These are phyloP conservation scores for Sitobion miscanthi DNA, from an alignment of 1,140 invertebrate genomes.

Conservation along the genomic window DNA sequence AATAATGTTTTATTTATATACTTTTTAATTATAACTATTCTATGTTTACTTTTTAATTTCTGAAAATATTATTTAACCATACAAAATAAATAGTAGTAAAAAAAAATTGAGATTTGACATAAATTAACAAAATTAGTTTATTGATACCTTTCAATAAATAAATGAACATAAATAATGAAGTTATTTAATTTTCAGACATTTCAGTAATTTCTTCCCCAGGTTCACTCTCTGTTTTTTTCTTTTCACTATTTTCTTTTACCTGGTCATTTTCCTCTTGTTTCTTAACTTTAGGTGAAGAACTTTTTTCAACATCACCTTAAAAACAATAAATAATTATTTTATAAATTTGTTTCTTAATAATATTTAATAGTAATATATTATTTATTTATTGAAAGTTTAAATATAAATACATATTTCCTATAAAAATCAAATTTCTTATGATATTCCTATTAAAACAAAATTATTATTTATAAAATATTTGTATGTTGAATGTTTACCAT, in stretches of 20 bases:
- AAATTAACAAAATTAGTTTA: neutral
- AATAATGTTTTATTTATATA: neutral
- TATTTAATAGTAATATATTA: neutral
- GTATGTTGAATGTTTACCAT: neutral
- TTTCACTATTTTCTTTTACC: neutral
- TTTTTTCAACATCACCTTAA: constrained; percentile 40
- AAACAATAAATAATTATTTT: neutral
- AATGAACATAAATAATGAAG: neutral
- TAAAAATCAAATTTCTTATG: neutral
- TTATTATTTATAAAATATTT: neutral
- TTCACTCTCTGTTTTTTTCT: neutral
- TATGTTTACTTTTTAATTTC: neutral
- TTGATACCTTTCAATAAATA: neutral
- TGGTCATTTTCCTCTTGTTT: constrained; percentile 7
- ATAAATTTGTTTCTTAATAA: neutral
- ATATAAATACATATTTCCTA: neutral
- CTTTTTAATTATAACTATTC: neutral
- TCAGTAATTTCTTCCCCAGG: neutral
- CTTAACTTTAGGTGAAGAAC: neutral
- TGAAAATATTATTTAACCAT: neutral
- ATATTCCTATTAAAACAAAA: neutral
- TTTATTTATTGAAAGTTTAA: neutral
- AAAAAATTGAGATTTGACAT: neutral
- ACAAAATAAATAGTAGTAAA: neutral
- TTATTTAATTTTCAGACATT: neutral